These are phyloP conservation scores for Potamarius usumacintae DNA, from an alignment of 2,113 vertebrate species.

Conservation along the genomic window DNA sequence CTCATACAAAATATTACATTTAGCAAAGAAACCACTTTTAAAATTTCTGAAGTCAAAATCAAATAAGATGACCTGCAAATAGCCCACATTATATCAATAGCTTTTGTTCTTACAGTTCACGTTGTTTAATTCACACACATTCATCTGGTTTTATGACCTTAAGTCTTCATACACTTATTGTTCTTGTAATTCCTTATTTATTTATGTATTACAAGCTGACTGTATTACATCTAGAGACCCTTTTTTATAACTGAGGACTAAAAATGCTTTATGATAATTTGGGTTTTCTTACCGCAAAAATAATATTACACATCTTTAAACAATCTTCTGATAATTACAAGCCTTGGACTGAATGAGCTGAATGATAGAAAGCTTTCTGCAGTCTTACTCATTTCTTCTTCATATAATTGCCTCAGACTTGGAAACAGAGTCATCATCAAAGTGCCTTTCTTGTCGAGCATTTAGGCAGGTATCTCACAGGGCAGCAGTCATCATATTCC, in stretches of 20 bases:
- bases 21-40: background rate
- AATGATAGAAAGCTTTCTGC: constrained; percentile 30
- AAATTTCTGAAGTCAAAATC: background rate
- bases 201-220: background rate
- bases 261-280: constrained; percentile 24
- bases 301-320: constrained; percentile 17
- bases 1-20: background rate
- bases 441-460: constrained; percentile 31
- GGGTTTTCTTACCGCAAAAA: background rate
- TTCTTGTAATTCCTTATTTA: background rate
- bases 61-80: constrained; percentile 5
- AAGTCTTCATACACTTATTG: background rate
- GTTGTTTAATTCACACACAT: background rate
- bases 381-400: constrained; percentile 23
- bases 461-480: constrained; percentile 46
- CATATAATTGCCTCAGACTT: constrained; percentile 33
- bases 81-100: background rate
- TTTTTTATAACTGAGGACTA: constrained; percentile 18
- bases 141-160: constrained; percentile 1
- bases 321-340: constrained; percentile 4
- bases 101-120: background rate
- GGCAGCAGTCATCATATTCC: constrained; percentile 43
- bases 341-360: constrained; percentile 5
- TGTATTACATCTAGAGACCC: background rate
- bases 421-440: constrained; percentile 47